These are phyloP conservation scores for Callipepla squamata DNA, from an alignment of 2,113 vertebrate species.

Conservation along the genomic window DNA sequence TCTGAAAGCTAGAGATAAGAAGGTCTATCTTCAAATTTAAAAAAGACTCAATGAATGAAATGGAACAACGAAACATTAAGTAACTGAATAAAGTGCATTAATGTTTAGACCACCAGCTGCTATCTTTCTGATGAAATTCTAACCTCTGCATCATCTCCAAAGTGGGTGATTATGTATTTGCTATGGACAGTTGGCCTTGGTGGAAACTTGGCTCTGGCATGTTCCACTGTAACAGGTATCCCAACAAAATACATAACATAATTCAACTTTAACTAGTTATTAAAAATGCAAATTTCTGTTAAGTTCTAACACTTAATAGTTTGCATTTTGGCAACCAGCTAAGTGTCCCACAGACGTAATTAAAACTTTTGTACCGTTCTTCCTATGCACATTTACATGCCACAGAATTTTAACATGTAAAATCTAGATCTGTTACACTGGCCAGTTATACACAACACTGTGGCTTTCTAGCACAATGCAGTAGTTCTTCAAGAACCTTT, in stretches of 20 bases:
- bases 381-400: background rate
- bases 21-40: background rate
- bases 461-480: background rate
- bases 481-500: background rate
- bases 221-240: background rate
- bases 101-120: accelerated
- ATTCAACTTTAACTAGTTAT: background rate
- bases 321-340: background rate
- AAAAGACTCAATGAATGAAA: background rate
- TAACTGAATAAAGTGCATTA: background rate
- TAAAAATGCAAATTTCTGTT: background rate
- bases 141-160: accelerated
- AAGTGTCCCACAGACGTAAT: background rate
- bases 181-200: background rate
- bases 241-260: background rate
- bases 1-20: background rate
- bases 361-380: background rate
- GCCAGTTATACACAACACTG: background rate
- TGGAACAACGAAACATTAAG: background rate
- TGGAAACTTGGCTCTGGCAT: background rate
- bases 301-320: background rate
- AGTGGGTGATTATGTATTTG: background rate
- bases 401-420: background rate
- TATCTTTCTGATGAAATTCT: background rate
- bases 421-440: background rate